Conservation (phyloP, 2,113 vertebrate genomes). For the Pholis gunnellus region DNA sequence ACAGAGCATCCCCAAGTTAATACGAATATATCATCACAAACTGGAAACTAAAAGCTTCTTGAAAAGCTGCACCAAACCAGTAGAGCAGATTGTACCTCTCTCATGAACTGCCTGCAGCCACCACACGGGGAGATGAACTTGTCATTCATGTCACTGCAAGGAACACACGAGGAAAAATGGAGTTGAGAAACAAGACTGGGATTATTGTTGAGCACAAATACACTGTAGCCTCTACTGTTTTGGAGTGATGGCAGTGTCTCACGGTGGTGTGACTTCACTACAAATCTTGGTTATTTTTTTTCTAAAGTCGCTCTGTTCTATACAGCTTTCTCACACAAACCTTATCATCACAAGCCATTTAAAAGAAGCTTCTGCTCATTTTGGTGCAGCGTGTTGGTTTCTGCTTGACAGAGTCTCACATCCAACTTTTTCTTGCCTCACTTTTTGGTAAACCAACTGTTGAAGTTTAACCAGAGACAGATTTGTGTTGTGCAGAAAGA, state of each 20-base stretch:
- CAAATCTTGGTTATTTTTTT: background rate
- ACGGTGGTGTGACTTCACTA: background rate
- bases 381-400: no score
- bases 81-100: constrained; percentile 84
- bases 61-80: background rate
- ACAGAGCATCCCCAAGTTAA: background rate
- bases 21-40: background rate
- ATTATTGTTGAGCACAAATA: background rate
- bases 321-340: background rate
- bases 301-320: background rate
- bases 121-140: constrained; percentile 91
- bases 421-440: background rate
- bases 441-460: background rate
- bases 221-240: background rate
- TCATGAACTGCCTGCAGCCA: constrained; percentile 95
- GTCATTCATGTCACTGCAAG: constrained; percentile 86
- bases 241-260: background rate
- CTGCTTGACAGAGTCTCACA: background rate
- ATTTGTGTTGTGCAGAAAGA: background rate
- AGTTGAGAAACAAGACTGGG: background rate
- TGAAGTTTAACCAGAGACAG: background rate
- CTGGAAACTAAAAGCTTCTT: background rate
- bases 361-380: background rate
- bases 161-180: background rate
- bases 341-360: background rate